Percentiles rank a stretch among this genome's conserved stretches.
Conservation (phyloP, 2,113 vertebrate species). For the Amphiprion percula region DNA sequence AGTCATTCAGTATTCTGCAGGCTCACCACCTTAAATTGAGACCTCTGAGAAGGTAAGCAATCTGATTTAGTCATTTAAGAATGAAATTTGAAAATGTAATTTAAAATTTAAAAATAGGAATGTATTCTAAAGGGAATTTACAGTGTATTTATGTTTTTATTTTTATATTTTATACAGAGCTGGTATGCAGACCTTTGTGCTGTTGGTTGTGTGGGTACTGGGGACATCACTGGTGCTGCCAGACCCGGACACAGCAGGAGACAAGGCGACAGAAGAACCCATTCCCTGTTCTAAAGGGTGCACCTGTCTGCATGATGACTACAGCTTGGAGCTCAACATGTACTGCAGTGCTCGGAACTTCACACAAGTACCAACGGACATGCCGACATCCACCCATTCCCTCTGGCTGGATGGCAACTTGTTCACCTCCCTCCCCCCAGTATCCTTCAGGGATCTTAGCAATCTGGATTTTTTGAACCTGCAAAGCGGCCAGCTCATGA, state of each 20-base stretch:
- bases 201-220: constrained; percentile 79
- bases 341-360: constrained; percentile 94
- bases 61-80: background rate
- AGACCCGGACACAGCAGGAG: constrained; percentile 70
- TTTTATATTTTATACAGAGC: constrained; percentile 50
- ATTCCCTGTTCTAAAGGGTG: constrained; percentile 88
- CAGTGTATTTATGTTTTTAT: background rate
- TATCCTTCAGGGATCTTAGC: constrained; percentile 87
- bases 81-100: background rate
- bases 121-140: background rate
- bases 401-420: constrained; percentile 95
- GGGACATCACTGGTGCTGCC: constrained; percentile 77
- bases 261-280: constrained; percentile 58
- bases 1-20: constrained; percentile 65
- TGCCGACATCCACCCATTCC: constrained; percentile 85
- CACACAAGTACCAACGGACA: constrained; percentile 81
- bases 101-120: background rate
- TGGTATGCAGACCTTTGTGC: constrained; percentile 77
- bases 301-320: constrained; percentile 88
- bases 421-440: constrained; percentile 84
- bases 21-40: constrained; percentile 48
- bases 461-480: constrained; percentile 92
- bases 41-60: constrained; percentile 75
- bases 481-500: constrained; percentile 87
- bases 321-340: constrained; percentile 88